phyloP scores from a whole-genome alignment of 2,797 vertebrate species.

The Avahi laniger region DNA sequence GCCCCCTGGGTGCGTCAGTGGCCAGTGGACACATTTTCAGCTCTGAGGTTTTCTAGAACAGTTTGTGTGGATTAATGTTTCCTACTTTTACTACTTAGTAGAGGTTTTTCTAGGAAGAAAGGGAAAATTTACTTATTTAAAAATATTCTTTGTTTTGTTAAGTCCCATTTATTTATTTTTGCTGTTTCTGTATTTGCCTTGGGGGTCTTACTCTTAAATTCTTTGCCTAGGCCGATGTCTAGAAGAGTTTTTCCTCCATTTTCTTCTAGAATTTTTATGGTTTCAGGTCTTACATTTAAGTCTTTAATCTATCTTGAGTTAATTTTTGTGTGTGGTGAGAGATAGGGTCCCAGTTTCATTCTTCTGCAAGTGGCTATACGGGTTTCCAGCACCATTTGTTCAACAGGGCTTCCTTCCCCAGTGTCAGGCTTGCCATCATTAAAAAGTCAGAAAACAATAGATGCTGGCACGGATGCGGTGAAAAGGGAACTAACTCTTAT shows the following conservation, averaged over 20 bases:
- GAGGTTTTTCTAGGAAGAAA: neutral
- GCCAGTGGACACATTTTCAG: fast-evolving
- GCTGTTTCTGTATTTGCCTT: neutral
- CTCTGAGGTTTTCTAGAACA: neutral
- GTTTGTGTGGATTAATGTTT: neutral
- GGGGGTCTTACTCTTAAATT: neutral
- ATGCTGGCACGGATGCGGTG: neutral
- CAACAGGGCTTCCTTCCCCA: neutral
- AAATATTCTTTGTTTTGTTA: neutral
- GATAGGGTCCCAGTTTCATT: neutral
- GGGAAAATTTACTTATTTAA: neutral
- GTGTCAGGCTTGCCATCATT: neutral
- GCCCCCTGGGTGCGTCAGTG: fast-evolving
- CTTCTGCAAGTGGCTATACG: neutral
- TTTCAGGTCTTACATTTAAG: neutral
- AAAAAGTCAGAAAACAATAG: neutral
- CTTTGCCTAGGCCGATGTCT: neutral
- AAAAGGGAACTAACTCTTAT: neutral
- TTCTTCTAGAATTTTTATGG: neutral
- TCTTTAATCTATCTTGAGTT: neutral
- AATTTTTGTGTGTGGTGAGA: neutral
- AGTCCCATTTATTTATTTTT: neutral
- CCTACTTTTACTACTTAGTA: neutral
- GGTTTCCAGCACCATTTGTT: neutral
- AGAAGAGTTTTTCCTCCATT: neutral